A percentile compares a stretch with the other conserved stretches of the same genome.
These are phyloP conservation scores for Aspidiotus rigidus DNA, from an alignment of 2,888 invertebrate species.

Conservation along the genomic window DNA sequence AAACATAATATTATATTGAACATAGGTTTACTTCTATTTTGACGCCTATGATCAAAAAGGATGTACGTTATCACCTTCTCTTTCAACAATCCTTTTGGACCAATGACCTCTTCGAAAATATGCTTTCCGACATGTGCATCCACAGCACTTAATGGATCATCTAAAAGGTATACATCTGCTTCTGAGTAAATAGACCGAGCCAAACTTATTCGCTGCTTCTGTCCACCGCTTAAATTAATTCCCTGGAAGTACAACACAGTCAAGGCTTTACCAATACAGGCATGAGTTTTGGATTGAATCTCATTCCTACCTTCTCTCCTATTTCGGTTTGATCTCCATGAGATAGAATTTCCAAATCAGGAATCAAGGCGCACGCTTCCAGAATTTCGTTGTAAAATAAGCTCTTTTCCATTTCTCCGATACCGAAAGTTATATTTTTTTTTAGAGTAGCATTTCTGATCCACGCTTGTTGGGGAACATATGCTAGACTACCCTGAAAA, in stretches of 20 bases:
- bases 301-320: slow-evolving; percentile 48
- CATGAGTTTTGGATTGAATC: too few relatives aligned
- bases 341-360: slow-evolving; percentile 89
- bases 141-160: slow-evolving; percentile 75
- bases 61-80: slow-evolving; percentile 40
- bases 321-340: slow-evolving; percentile 97
- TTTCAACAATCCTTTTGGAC: slow-evolving; percentile 45
- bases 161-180: slow-evolving; percentile 82
- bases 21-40: neutral
- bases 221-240: slow-evolving; percentile 81
- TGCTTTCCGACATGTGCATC: slow-evolving; percentile 58
- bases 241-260: too few relatives aligned
- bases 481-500: slow-evolving; percentile 56
- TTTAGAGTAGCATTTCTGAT: slow-evolving; percentile 89
- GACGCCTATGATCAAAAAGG: neutral
- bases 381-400: slow-evolving; percentile 68
- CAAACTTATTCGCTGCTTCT: slow-evolving; percentile 81
- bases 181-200: slow-evolving; percentile 85
- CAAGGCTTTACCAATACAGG: too few relatives aligned
- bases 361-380: too few relatives aligned
- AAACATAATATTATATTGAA: neutral
- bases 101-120: slow-evolving; percentile 55
- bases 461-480: too few relatives aligned
- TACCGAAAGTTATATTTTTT: slow-evolving; percentile 88
- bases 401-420: slow-evolving; percentile 66